These are phyloP conservation scores for Apistogramma diplotaenia DNA, from an alignment of 2,113 vertebrate genomes.

Conservation along the genomic window DNA sequence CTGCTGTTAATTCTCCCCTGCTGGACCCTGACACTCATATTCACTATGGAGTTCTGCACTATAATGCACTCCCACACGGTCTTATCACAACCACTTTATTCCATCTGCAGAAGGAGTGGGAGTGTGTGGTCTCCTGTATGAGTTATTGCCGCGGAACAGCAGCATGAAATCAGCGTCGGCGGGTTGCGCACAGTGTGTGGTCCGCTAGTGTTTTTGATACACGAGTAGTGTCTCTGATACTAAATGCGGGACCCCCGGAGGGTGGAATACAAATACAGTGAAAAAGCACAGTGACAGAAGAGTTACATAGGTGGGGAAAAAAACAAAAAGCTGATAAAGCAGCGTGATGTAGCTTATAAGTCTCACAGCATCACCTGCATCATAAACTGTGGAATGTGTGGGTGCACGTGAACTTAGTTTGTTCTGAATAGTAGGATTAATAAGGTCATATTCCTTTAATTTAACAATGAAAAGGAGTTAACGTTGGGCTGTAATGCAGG, in stretches of 20 bases:
- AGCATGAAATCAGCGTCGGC: slow-evolving; percentile 63
- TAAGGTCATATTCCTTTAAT: not conserved
- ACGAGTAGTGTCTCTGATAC: slow-evolving; percentile 65
- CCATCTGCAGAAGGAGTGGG: slow-evolving; percentile 57
- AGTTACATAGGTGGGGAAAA: slow-evolving; percentile 32
- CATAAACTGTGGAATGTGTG: not conserved
- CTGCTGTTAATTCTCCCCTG: slow-evolving; percentile 45
- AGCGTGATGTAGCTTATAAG: not conserved
- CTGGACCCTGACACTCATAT: slow-evolving; percentile 48
- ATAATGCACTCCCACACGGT: slow-evolving; percentile 65
- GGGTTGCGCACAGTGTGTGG: slow-evolving; percentile 61
- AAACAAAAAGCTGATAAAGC: not conserved
- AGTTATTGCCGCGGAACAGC: slow-evolving; percentile 64
- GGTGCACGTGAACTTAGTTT: not conserved
- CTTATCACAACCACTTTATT: slow-evolving; percentile 59
- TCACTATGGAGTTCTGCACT: slow-evolving; percentile 21
- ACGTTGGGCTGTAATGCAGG: not conserved
- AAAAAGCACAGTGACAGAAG: slow-evolving; percentile 27
- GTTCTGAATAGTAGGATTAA: not conserved
- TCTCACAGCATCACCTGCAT: slow-evolving; percentile 18
- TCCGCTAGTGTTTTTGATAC: slow-evolving; percentile 48
- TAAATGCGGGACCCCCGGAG: slow-evolving; percentile 55
- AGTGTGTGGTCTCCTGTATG: slow-evolving; percentile 62
- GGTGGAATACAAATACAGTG: slow-evolving; percentile 55
- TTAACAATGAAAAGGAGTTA: not conserved